These are phyloP conservation scores for Pseudomyrmex dendroicus DNA, from an alignment of 1,140 invertebrate species.

Conservation along the genomic window DNA sequence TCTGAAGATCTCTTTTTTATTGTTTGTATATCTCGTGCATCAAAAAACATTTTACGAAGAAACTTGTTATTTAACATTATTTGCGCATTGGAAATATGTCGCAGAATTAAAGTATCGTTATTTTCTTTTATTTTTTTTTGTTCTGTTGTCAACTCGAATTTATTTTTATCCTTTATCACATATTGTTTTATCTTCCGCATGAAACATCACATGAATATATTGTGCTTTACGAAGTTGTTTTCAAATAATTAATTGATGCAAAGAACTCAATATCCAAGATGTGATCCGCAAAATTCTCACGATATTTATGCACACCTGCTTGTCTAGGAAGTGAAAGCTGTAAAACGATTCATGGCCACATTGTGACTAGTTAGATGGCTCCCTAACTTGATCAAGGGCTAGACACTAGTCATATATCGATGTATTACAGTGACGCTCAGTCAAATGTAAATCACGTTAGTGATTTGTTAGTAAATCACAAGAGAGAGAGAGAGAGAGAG, in stretches of 20 bases:
- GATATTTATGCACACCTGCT: background rate
- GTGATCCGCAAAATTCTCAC: conserved; percentile 8
- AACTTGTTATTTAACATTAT: background rate
- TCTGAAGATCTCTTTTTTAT: conserved; percentile 1
- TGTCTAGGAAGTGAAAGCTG: conserved; percentile 13
- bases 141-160: background rate
- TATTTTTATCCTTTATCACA: background rate
- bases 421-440: background rate
- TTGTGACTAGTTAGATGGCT: background rate
- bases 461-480: too few relatives aligned
- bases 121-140: background rate
- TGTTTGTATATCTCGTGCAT: background rate
- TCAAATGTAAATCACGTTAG: background rate
- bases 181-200: too few relatives aligned
- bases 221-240: background rate
- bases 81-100: background rate
- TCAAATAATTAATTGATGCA: conserved; percentile 12
- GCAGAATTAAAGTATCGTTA: background rate
- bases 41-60: conserved; percentile 2
- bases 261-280: background rate
- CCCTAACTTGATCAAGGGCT: conserved; percentile 18
- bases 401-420: background rate
- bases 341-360: conserved; percentile 26
- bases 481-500: too few relatives aligned
- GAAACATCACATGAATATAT: background rate